These are phyloP conservation scores for Pangasius krempfi DNA, from an alignment of 2,797 vertebrate species.

Conservation along the genomic window DNA sequence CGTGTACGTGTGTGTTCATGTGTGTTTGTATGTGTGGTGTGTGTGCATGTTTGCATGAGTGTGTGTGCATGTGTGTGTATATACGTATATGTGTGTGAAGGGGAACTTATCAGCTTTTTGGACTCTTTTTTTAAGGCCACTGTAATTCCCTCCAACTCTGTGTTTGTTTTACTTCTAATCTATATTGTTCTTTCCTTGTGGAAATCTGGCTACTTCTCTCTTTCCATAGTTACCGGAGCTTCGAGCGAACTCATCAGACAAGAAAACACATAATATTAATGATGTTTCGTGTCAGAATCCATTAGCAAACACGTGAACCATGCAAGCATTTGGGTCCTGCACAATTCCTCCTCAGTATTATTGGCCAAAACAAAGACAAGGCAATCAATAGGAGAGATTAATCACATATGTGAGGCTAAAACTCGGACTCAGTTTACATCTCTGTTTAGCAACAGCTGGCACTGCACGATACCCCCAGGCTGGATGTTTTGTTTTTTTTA, in stretches of 20 bases:
- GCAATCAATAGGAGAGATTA: constrained; percentile 55
- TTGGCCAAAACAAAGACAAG: constrained; percentile 74
- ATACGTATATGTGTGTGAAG: not conserved
- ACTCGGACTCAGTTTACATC: constrained; percentile 36
- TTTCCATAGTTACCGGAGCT: constrained; percentile 79
- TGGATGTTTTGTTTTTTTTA: constrained; percentile 5
- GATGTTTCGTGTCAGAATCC: constrained; percentile 66
- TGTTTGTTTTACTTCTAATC: constrained; percentile 79
- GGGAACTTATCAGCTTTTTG: constrained; percentile 65
- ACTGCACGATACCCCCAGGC: not conserved
- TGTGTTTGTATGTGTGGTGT: not conserved
- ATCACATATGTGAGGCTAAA: constrained; percentile 48
- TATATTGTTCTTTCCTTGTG: constrained; percentile 79
- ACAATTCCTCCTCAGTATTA: constrained; percentile 66
- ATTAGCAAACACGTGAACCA: constrained; percentile 78
- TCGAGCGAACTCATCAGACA: constrained; percentile 81
- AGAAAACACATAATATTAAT: constrained; percentile 81
- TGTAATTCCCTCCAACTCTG: constrained; percentile 64
- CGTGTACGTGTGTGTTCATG: not conserved
- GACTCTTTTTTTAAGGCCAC: constrained; percentile 69
- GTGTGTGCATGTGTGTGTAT: not conserved
- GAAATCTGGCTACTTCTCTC: constrained; percentile 74
- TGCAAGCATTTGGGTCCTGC: constrained; percentile 61
- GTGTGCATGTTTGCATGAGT: not conserved
- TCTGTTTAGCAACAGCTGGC: constrained; percentile 45